Evolutionary conservation across 1,140 invertebrate genomes (phyloP).

Genomic region (Tigriopus japonicus): DNA sequence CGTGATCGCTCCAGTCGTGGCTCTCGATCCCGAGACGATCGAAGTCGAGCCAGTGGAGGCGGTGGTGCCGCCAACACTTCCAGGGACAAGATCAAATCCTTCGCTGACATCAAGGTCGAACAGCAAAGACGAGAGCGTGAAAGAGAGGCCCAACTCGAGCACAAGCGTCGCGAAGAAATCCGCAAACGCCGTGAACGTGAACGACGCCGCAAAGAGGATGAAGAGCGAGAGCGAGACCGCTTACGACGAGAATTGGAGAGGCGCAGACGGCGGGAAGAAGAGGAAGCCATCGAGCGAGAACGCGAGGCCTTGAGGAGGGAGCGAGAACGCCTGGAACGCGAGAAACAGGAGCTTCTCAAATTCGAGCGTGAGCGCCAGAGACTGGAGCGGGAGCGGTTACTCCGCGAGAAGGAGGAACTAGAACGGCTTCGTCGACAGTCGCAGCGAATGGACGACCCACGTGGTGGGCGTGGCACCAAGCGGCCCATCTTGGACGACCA

Average conservation of each 20-base stretch:
- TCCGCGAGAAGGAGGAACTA: conserved; percentile 23
- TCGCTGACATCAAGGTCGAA: not conserved
- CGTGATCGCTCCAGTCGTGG: no score
- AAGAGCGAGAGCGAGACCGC: conserved; percentile 20
- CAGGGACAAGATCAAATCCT: not conserved
- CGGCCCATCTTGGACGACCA: not conserved
- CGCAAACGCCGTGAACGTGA: conserved; percentile 21
- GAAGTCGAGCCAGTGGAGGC: not conserved
- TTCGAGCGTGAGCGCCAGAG: conserved; percentile 22
- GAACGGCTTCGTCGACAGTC: conserved; percentile 16
- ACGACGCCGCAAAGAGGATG: conserved; percentile 19
- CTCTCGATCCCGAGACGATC: not conserved
- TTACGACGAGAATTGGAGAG: conserved; percentile 19
- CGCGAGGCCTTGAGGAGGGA: conserved; percentile 23
- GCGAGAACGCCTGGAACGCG: conserved; percentile 24
- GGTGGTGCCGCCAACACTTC: not conserved
- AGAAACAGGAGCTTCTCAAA: conserved; percentile 22
- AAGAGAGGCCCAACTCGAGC: not conserved
- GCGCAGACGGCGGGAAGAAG: conserved; percentile 21
- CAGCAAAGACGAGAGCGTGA: not conserved
- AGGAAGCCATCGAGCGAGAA: conserved; percentile 22
- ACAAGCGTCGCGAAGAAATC: conserved; percentile 8
- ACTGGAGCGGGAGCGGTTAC: conserved; percentile 22
- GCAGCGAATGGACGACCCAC: not conserved
- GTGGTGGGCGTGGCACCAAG: not conserved